Base-by-base conservation (phyloP, 2,113 vertebrate species). In the Sinocyclocheilus rhinocerous region DNA sequence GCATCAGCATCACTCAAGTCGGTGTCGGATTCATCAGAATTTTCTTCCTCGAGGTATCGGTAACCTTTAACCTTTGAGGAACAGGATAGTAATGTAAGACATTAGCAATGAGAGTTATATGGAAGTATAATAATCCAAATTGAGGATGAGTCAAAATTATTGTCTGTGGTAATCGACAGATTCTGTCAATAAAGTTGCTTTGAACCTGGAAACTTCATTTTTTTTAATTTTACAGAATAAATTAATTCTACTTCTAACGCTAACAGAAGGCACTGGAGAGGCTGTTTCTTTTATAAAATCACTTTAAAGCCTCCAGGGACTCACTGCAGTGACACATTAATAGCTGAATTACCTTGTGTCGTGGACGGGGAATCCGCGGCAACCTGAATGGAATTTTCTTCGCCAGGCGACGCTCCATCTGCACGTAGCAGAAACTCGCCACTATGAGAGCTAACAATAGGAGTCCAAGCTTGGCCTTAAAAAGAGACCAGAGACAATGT, bases 11-110 rank as follows among this genome's bases (percentile, higher is more conserved):
- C 89, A 0, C 92, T 94, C 0, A 63, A 87, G 0, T 96, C 96
- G 0, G 92, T 93, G 59, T 95, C 97, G 0, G 96, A 96, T 91
- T 97, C 97, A 0, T 99, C 98, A 0, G 98, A 99, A 92, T 97
- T 94, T 20, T 98, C 96, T 16, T 97, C 97, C 82, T 98, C 97
- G 90, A 99, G 86, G 92, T 99, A 99, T 78, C 97, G 96, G 91
- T 99, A 99, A 16, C 98, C 98, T 94, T 96, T 96, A 75, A 96
- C 94, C 95, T 96, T 87, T 15, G 4, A 63, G 82, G 4, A 82
- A 75, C 1, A 24, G 70, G 33, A 72, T 48, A 18, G 39, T 76
- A 55, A 24, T 22, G 67, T 6, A 48, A 22, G 29, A 39, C 33
- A 22, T 81, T 63, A 59, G 29, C 4, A 42, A 16, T 29, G 84